phyloP scores from a whole-genome alignment of 2,888 invertebrate genomes.

The Ischnura elegans region DNA sequence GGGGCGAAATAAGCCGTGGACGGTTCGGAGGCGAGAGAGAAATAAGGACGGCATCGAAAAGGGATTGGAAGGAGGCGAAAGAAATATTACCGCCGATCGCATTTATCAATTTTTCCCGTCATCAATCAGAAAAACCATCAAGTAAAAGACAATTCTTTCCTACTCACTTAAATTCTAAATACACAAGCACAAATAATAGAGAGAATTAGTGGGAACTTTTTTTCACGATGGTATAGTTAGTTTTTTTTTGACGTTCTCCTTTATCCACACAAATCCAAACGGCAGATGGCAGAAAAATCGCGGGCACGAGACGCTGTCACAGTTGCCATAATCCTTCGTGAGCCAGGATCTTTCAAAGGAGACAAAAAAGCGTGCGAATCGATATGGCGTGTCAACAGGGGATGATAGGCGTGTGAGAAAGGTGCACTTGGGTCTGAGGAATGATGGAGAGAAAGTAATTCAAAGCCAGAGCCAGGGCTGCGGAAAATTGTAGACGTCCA shows the following conservation, averaged over 20 bases:
- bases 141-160: neutral
- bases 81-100: neutral
- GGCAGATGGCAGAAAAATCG: conserved; percentile 56
- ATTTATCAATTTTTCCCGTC: conserved; percentile 52
- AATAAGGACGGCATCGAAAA: too few species aligned
- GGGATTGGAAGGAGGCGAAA: too few species aligned
- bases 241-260: neutral
- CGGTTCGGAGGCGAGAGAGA: too few species aligned
- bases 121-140: conserved; percentile 50
- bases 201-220: neutral
- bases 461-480: neutral
- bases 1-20: too few species aligned
- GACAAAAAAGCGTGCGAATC: neutral
- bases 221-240: neutral
- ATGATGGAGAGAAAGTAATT: neutral
- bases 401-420: neutral
- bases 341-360: neutral
- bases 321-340: conserved; percentile 33
- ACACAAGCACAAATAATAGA: neutral
- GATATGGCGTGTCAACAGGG: neutral
- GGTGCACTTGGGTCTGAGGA: neutral
- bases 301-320: neutral
- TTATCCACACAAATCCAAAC: neutral
- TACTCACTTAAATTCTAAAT: neutral
- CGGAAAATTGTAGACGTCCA: neutral